Evolutionary conservation across 2,113 vertebrate species (phyloP).

Genomic region (Okapia johnstoni): DNA sequence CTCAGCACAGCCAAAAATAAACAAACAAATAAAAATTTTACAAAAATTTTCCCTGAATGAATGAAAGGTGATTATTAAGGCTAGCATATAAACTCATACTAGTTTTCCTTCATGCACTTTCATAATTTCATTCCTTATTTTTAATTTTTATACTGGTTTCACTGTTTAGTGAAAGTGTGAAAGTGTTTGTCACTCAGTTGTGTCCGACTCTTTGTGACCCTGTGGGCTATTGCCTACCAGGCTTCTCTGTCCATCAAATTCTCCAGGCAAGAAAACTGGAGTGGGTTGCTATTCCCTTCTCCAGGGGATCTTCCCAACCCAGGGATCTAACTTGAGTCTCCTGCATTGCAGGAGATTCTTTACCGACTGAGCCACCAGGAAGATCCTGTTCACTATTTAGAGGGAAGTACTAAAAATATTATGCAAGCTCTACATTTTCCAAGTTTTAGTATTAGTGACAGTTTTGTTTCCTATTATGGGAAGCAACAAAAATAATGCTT

Average conservation of each 20-base stretch:
- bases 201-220: background rate
- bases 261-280: background rate
- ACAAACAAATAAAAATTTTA: background rate
- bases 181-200: background rate
- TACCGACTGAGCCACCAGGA: background rate
- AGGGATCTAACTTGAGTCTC: background rate
- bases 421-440: background rate
- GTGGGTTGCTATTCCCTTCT: background rate
- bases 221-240: background rate
- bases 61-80: background rate
- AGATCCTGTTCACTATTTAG: background rate
- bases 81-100: background rate
- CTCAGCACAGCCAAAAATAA: background rate
- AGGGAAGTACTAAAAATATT: constrained; percentile 27
- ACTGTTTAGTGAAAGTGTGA: background rate
- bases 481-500: background rate
- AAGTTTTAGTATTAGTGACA: background rate
- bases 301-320: background rate
- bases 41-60: background rate
- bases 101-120: background rate
- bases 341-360: background rate
- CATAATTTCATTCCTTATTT: background rate
- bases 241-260: background rate
- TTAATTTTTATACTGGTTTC: constrained; percentile 17
- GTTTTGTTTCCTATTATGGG: background rate